A percentile compares a stretch with the other conserved stretches of the same genome.
These are phyloP conservation scores for Antheraea pernyi DNA, from an alignment of 1,140 invertebrate genomes.

Conservation along the genomic window DNA sequence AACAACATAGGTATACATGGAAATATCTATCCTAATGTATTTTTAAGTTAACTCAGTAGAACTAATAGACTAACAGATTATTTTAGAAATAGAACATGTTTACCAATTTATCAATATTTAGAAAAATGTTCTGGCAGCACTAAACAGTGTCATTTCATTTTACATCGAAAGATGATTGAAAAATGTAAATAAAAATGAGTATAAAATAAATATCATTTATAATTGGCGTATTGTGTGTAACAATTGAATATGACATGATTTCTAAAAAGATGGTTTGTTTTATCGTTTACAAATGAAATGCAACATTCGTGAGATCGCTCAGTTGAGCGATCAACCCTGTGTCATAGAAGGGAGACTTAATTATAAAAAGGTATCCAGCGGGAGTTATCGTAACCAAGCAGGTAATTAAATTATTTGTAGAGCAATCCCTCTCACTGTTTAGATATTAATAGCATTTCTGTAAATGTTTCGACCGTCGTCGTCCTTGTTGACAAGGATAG, in stretches of 20 bases:
- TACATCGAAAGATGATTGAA: background rate
- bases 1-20: too few species aligned
- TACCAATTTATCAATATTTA: too few species aligned
- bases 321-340: slow-evolving; percentile 79
- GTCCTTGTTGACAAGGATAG: background rate
- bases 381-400: slow-evolving; percentile 73
- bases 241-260: background rate
- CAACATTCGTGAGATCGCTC: slow-evolving; percentile 82
- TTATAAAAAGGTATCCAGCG: slow-evolving; percentile 82
- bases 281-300: slow-evolving; percentile 80
- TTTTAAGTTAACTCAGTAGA: too few species aligned
- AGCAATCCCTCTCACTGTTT: background rate
- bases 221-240: too few species aligned
- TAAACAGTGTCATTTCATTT: too few species aligned
- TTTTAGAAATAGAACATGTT: too few species aligned
- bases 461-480: background rate
- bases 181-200: slow-evolving; percentile 4
- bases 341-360: slow-evolving; percentile 84
- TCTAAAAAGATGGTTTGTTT: background rate
- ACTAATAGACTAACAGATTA: too few species aligned
- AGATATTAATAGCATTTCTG: background rate
- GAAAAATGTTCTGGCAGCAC: too few species aligned
- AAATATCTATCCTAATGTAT: too few species aligned
- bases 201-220: background rate
- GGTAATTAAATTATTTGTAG: slow-evolving; percentile 36